Percentiles rank a stretch among this genome's conserved stretches.
phyloP scores from a whole-genome alignment of 2,888 invertebrate species.

The Eristalinus sepulchralis region DNA sequence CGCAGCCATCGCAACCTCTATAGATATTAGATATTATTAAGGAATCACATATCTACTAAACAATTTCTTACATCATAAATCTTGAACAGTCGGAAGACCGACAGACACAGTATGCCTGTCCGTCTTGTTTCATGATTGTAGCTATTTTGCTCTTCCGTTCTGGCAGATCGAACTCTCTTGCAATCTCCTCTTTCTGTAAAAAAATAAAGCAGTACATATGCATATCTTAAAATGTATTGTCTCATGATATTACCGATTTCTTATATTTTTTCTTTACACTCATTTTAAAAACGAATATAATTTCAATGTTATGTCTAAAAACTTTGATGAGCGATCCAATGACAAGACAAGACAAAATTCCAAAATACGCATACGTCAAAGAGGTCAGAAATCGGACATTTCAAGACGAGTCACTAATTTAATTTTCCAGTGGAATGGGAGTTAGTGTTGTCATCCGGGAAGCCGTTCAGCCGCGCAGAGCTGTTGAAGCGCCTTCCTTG shows the following conservation, averaged over 20 bases:
- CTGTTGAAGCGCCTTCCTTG: too few relatives aligned
- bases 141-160: conserved; percentile 95
- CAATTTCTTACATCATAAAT: conserved; percentile 92
- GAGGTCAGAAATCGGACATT: too few relatives aligned
- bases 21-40: neutral
- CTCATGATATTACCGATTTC: conserved; percentile 75
- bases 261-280: conserved; percentile 78
- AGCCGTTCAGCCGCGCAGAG: too few relatives aligned
- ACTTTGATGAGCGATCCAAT: too few relatives aligned
- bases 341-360: too few relatives aligned
- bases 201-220: neutral
- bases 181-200: conserved; percentile 89
- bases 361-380: too few relatives aligned
- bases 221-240: neutral
- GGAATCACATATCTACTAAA: neutral
- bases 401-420: too few relatives aligned
- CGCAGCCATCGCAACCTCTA: conserved; percentile 97
- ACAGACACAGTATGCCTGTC: conserved; percentile 97
- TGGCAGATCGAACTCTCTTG: conserved; percentile 92
- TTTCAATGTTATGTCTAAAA: neutral
- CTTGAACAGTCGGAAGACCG: conserved; percentile 95
- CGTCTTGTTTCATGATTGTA: conserved; percentile 92
- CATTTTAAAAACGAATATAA: conserved; percentile 73
- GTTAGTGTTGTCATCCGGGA: too few relatives aligned
- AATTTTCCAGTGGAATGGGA: too few relatives aligned